Percentiles rank a stretch among this genome's conserved stretches.
Conservation (phyloP, 2,113 vertebrate species). For the Oryzias javanicus region DNA sequence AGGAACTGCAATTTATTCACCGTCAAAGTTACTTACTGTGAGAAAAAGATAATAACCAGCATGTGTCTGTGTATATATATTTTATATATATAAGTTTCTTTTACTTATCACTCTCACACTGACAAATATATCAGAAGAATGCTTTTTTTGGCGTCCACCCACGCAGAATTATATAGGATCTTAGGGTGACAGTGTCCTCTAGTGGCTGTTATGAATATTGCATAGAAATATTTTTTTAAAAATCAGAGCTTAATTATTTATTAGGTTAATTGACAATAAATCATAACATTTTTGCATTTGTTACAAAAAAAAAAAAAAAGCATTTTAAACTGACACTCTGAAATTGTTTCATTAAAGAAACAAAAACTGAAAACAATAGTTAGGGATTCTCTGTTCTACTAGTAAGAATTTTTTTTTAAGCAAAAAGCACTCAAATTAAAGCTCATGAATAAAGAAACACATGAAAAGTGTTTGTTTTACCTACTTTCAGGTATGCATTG, state of each 20-base stretch:
- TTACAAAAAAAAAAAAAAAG: too few species aligned
- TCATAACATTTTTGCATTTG: too few species aligned
- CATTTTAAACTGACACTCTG: too few species aligned
- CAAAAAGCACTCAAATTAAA: not conserved
- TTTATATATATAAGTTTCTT: too few species aligned
- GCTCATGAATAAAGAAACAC: not conserved
- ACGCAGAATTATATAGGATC: not conserved
- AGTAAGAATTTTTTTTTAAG: too few species aligned
- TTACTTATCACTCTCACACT: not conserved
- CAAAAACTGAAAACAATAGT: too few species aligned
- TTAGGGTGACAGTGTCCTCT: slow-evolving; percentile 34
- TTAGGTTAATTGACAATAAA: too few species aligned
- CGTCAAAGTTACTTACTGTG: too few species aligned
- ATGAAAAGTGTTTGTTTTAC: slow-evolving; percentile 55
- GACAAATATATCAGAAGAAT: not conserved
- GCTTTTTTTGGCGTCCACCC: not conserved
- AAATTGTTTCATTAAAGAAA: too few species aligned
- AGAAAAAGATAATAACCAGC: not conserved
- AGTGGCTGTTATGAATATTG: slow-evolving; percentile 13
- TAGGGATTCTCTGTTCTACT: too few species aligned
- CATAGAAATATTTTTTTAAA: not conserved
- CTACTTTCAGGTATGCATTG: slow-evolving; percentile 82
- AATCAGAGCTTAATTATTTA: too few species aligned
- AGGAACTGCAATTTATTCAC: not conserved
- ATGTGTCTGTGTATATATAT: too few species aligned